These are phyloP conservation scores for Mormoops blainvillei DNA, from an alignment of 2,113 vertebrate genomes.

Conservation along the genomic window DNA sequence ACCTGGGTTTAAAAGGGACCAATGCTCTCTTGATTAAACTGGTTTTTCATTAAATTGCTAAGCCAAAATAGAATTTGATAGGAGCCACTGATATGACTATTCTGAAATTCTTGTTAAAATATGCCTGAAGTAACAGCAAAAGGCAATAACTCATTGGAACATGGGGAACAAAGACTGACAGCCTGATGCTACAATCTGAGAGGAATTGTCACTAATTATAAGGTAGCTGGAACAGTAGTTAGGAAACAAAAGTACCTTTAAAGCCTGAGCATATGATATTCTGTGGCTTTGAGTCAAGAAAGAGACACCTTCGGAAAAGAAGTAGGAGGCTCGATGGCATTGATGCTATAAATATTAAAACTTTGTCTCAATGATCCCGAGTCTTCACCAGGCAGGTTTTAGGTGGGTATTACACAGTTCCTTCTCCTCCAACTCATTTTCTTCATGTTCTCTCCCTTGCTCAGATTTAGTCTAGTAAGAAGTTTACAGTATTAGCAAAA, in stretches of 20 bases:
- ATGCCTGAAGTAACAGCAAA: constrained; percentile 28
- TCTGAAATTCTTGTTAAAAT: constrained; percentile 57
- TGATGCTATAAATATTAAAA: background rate
- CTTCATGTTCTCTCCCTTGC: background rate
- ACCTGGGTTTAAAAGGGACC: background rate
- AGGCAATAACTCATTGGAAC: background rate
- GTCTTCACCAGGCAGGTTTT: background rate
- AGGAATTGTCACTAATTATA: constrained; percentile 47
- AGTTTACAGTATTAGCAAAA: background rate
- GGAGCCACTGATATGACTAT: background rate
- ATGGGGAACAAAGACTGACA: background rate
- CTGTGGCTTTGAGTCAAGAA: constrained; percentile 14
- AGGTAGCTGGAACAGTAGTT: constrained; percentile 2
- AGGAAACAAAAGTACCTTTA: constrained; percentile 3
- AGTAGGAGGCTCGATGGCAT: background rate
- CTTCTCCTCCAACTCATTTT: background rate
- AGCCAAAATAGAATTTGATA: constrained; percentile 35
- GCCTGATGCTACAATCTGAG: background rate
- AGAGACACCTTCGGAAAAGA: background rate
- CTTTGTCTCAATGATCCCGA: background rate
- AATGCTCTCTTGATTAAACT: background rate
- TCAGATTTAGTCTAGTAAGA: background rate
- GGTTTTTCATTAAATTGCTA: constrained; percentile 27
- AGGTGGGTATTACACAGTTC: background rate
- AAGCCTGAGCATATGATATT: background rate